A percentile compares a stretch with the other conserved stretches of the same genome.
These are phyloP conservation scores for Propsilocerus akamusi DNA, from an alignment of 1,140 invertebrate genomes.

Conservation along the genomic window DNA sequence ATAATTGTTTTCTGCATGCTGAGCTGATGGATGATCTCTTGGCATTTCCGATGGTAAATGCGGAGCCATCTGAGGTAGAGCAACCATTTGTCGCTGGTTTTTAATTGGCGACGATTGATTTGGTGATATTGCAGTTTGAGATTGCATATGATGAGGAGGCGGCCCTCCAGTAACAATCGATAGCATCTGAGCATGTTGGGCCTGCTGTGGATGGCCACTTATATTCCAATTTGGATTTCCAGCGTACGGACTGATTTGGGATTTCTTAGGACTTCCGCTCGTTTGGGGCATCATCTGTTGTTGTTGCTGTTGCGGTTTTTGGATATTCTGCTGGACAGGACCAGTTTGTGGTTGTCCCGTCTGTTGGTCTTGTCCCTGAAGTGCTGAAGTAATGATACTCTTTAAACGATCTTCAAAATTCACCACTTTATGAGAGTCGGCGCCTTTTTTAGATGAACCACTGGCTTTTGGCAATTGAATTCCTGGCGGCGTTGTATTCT, in stretches of 20 bases:
- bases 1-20: not conserved
- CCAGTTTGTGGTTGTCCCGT: not conserved
- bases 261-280: not conserved
- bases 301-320: constrained; percentile 8
- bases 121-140: not conserved
- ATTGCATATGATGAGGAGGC: constrained; percentile 4
- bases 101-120: not conserved
- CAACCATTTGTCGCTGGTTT: not conserved
- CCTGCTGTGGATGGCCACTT: not conserved
- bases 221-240: no score
- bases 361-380: constrained; percentile 19
- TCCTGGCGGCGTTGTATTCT: not conserved
- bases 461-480: not conserved
- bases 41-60: not conserved
- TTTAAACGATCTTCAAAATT: constrained; percentile 85
- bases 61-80: not conserved
- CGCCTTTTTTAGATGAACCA: constrained; percentile 22
- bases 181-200: not conserved
- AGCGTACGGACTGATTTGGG: not conserved
- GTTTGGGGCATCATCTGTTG: not conserved
- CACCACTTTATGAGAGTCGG: constrained; percentile 62
- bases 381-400: constrained; percentile 74
- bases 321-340: constrained; percentile 1
- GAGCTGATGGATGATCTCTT: not conserved
- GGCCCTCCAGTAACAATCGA: constrained; percentile 13